Percentiles rank a stretch among this genome's conserved stretches.
Evolutionary conservation across 2,797 vertebrate genomes (phyloP).

Genomic region (Clarias pachynema): DNA sequence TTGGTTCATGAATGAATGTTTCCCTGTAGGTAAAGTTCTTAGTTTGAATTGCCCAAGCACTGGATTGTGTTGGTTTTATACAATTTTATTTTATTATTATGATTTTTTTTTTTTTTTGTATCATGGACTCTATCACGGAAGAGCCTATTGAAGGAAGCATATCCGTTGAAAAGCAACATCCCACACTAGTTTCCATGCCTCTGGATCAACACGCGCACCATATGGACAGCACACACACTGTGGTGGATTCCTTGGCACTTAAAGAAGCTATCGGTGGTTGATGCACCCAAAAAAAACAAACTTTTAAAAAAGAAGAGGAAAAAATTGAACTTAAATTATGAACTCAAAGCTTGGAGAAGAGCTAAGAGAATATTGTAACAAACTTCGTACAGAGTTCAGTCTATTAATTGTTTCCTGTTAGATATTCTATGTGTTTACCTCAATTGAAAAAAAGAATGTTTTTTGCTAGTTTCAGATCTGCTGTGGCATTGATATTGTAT

Average conservation of each 20-base stretch:
- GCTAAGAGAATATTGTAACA: constrained; percentile 99
- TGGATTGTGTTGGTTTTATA: constrained; percentile 86
- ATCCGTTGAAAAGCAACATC: constrained; percentile 86
- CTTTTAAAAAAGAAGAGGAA: constrained; percentile 29
- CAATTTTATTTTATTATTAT: constrained; percentile 80
- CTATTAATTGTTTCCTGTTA: constrained; percentile 99
- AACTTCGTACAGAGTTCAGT: constrained; percentile 99
- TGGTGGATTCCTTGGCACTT: constrained; percentile 84
- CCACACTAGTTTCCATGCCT: constrained; percentile 86
- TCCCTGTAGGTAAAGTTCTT: constrained; percentile 92
- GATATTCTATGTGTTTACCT: constrained; percentile 99
- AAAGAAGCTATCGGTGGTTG: constrained; percentile 88
- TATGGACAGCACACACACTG: constrained; percentile 84
- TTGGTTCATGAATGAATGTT: constrained; percentile 91
- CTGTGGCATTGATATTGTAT: constrained; percentile 99
- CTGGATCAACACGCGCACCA: constrained; percentile 80
- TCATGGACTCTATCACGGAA: constrained; percentile 83
- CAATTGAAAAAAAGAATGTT: constrained; percentile 99
- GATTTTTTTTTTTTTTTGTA: constrained; percentile 74
- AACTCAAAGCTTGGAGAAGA: constrained; percentile 92
- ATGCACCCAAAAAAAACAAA: constrained; percentile 82
- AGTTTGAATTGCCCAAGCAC: constrained; percentile 94
- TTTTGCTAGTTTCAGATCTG: constrained; percentile 99
- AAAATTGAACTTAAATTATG: constrained; percentile 92
- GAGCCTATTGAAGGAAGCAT: constrained; percentile 91